Conservation (phyloP, 2,113 vertebrate genomes). For the Neoarius graeffei region DNA sequence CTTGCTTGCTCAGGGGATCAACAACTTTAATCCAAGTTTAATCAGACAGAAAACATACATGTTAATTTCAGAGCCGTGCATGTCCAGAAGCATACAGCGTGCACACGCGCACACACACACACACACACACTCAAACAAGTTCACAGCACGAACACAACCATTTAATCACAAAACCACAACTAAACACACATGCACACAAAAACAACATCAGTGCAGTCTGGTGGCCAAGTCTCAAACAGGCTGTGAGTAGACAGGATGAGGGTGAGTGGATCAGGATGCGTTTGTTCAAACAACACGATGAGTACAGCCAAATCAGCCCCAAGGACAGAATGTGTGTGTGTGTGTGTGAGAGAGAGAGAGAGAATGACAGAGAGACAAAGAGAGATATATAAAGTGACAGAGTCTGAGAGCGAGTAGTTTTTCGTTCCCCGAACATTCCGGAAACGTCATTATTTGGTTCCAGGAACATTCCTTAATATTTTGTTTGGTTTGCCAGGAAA, state of each 20-base stretch:
- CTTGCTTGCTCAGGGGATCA: background rate
- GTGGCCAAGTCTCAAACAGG: conserved; percentile 45
- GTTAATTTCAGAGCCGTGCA: background rate
- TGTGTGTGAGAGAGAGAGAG: background rate
- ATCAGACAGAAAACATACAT: conserved; percentile 1
- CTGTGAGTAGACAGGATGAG: conserved; percentile 52
- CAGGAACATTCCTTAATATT: too few species aligned
- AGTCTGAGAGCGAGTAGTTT: background rate
- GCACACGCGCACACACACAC: conserved; percentile 20
- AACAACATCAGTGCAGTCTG: conserved; percentile 38
- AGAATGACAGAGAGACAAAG: background rate
- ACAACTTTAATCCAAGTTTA: conserved; percentile 13
- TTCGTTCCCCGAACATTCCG: too few species aligned
- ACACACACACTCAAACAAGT: conserved; percentile 18
- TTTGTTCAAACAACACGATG: conserved; percentile 56
- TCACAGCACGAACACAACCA: conserved; percentile 28
- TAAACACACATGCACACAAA: conserved; percentile 16
- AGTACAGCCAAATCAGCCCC: conserved; percentile 36
- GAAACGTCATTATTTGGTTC: too few species aligned
- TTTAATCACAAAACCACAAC: conserved; percentile 2
- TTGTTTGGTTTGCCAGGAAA: too few species aligned
- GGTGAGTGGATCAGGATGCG: conserved; percentile 51
- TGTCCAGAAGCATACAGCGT: conserved; percentile 17
- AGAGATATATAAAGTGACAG: background rate
- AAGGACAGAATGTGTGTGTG: background rate